phyloP scores from a whole-genome alignment of 1,140 invertebrate genomes.

The Adelges cooleyi region DNA sequence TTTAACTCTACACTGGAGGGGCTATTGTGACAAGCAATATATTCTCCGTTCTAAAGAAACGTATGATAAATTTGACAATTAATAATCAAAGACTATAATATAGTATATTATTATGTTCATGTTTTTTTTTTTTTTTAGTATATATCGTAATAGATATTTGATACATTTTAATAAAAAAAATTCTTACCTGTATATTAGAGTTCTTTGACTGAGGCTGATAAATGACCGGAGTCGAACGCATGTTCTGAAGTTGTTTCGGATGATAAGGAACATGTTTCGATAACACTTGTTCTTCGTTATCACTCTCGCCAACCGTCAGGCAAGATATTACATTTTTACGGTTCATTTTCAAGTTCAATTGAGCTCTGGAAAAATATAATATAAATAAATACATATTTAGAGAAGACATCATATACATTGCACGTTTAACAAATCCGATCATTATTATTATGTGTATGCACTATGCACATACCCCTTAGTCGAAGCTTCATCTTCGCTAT shows the following conservation, averaged over 20 bases:
- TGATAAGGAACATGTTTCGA: conserved; percentile 20
- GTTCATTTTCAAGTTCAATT: conserved; percentile 31
- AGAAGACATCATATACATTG: neutral
- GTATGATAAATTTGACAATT: too few species aligned
- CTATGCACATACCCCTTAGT: conserved; percentile 24
- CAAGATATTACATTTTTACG: conserved; percentile 66
- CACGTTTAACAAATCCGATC: neutral
- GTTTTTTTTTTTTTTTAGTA: too few species aligned
- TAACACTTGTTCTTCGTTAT: conserved; percentile 52
- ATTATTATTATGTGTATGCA: neutral
- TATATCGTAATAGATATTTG: too few species aligned
- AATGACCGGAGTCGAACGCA: conserved; percentile 27
- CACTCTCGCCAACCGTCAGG: conserved; percentile 69
- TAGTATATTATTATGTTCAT: too few species aligned
- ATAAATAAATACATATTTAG: neutral
- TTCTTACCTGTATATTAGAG: conserved; percentile 21
- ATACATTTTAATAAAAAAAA: neutral
- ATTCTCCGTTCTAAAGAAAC: conserved; percentile 7
- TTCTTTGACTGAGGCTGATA: conserved; percentile 12
- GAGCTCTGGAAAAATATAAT: neutral
- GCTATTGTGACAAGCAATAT: conserved; percentile 11
- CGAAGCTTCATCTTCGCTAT: conserved; percentile 79
- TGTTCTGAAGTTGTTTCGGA: conserved; percentile 26
- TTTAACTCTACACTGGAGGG: conserved; percentile 9
- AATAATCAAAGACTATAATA: too few species aligned